Base-by-base conservation (phyloP, 2,797 vertebrate genomes). In the Phylloscopus collybita region DNA sequence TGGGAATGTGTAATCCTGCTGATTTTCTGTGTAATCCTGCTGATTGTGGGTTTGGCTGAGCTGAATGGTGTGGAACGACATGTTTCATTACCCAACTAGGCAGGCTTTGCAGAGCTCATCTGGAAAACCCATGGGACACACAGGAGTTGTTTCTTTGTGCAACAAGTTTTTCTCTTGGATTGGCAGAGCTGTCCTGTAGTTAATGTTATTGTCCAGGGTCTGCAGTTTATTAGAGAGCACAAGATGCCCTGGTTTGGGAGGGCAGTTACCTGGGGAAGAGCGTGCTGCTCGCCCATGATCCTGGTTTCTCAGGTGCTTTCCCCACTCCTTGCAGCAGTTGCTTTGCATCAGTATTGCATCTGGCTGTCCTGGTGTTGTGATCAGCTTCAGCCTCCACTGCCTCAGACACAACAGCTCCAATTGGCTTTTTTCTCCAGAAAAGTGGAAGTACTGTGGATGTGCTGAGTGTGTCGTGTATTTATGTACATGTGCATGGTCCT, bases 401-500 rank as follows among this genome's bases (percentile, higher is more conserved):
- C 13, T 6, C 3, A 26, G 40, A 14, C 17, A 0, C 1, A 0
- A 7, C 21, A 29, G 50, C 40, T n/a, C 42, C 26, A 21, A 5
- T 12, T 4, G 18, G 27, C 7, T 81, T 27, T 49, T 14, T 26
- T 36, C 80, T 54, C 26, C 44, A 8, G 51, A n/a, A 40, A 20
- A 23, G 30, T 13, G 44, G 60, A 50, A 93, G 69, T 30, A 10
- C 45, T 3, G 8, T 16, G 34, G 9, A 6, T n/a, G 21, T 70
- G 34, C 65, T 70, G 15, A 30, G 17, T 1, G 16, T 14, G 3
- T 42, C 0, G 0, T 1, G 8, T 42, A 5, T 73, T 34, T 38
- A 11, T 6, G 15, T 30, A 6, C 1, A 10, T 0, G 0, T 38
- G 38, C 15, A 4, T 1, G 1, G 51, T 71, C 71, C 32, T 0